phyloP scores from a whole-genome alignment of 2,797 vertebrate species.

The Harpagifer antarcticus region DNA sequence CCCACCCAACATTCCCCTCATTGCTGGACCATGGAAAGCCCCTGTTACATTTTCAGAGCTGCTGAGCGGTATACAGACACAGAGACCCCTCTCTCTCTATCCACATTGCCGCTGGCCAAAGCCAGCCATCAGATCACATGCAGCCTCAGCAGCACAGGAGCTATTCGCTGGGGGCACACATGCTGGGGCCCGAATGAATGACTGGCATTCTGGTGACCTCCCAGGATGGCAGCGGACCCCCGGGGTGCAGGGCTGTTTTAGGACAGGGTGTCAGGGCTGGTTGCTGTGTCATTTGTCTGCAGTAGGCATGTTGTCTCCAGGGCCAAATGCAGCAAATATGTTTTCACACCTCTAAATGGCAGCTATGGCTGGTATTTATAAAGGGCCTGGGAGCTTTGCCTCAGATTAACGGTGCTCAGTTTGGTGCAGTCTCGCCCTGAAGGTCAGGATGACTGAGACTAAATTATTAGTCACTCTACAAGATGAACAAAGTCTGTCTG shows the following conservation, averaged over 20 bases:
- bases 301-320: constrained; percentile 62
- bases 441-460: constrained; percentile 14
- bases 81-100: constrained; percentile 54
- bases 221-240: constrained; percentile 65
- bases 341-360: constrained; percentile 60
- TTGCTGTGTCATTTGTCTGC: constrained; percentile 73
- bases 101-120: constrained; percentile 70
- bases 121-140: constrained; percentile 81
- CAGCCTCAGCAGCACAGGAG: constrained; percentile 82
- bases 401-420: constrained; percentile 8
- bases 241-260: constrained; percentile 70
- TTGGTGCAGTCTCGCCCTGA: constrained; percentile 31
- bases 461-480: constrained; percentile 7
- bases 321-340: constrained; percentile 57
- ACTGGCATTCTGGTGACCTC: constrained; percentile 81
- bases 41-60: constrained; percentile 75
- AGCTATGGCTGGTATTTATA: constrained; percentile 42
- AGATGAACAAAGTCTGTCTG: constrained; percentile 8
- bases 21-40: constrained; percentile 77
- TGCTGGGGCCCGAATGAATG: constrained; percentile 76
- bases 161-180: constrained; percentile 80
- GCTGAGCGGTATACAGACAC: constrained; percentile 69
- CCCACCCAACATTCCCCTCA: constrained; percentile 69
- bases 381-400: constrained; percentile 18
- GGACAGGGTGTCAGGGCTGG: constrained; percentile 67